Evolutionary conservation across 92 coral and sea anemone genomes (phyloP).

Genomic region (Parazoanthus swiftii): DNA sequence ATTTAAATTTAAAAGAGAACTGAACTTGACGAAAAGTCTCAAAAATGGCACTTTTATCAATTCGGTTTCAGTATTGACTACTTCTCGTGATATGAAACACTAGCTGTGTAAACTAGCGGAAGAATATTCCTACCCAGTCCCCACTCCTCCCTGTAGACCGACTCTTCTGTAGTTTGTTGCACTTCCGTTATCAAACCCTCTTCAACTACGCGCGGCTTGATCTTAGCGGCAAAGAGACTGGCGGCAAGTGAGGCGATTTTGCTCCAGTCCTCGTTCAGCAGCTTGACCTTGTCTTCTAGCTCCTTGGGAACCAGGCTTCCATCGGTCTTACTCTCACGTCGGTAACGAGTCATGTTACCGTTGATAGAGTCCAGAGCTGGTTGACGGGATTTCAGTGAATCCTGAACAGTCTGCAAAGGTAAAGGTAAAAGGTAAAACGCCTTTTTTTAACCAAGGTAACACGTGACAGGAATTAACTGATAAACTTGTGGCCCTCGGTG

Average conservation of each 20-base stretch:
- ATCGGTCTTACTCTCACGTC: constrained; percentile 89
- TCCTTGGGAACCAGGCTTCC: constrained; percentile 81
- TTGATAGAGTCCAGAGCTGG: constrained; percentile 83
- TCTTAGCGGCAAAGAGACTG: constrained; percentile 66
- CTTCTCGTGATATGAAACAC: background rate
- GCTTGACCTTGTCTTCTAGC: constrained; percentile 81
- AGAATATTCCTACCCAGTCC: constrained; percentile 37
- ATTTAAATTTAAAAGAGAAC: too few species aligned
- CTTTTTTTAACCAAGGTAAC: background rate
- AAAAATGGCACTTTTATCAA: too few species aligned
- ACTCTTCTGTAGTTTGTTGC: constrained; percentile 52
- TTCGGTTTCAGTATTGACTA: too few species aligned
- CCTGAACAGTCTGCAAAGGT: constrained; percentile 70
- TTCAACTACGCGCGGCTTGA: constrained; percentile 51
- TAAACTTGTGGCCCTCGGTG: too few species aligned
- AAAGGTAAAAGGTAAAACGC: too few species aligned
- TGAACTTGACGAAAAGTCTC: too few species aligned
- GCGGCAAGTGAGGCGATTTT: constrained; percentile 77
- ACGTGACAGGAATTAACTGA: background rate
- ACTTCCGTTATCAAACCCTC: constrained; percentile 43
- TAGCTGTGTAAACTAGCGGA: background rate
- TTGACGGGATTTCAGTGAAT: constrained; percentile 76
- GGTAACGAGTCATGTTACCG: constrained; percentile 73
- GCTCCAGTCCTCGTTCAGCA: constrained; percentile 88
- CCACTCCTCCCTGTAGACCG: constrained; percentile 62